Percentiles rank a stretch among this genome's conserved stretches.
Evolutionary conservation across 2,797 vertebrate genomes (phyloP).

Genomic region (Microhierax caerulescens): DNA sequence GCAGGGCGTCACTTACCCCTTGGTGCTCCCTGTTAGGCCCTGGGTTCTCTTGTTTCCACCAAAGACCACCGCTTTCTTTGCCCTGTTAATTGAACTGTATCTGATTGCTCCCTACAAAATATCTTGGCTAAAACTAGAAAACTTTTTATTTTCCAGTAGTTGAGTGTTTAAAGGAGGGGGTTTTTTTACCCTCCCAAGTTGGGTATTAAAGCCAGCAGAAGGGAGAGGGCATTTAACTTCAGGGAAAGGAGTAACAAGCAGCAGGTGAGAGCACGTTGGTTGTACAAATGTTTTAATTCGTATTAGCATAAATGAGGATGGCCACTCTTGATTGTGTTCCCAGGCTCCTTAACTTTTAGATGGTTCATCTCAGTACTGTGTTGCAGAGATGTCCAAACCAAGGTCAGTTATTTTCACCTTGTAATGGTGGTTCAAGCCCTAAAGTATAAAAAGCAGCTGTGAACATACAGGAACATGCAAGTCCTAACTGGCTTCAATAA

Average conservation of each 20-base stretch:
- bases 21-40: not conserved
- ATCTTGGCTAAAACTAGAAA: not conserved
- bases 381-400: not conserved
- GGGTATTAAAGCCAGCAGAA: not conserved
- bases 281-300: not conserved
- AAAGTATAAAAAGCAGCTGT: not conserved
- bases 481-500: not conserved
- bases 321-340: not conserved
- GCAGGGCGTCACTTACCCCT: not conserved
- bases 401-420: not conserved
- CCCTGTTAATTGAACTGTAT: not conserved
- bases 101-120: not conserved
- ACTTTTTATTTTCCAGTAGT: not conserved
- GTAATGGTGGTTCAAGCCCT: not conserved
- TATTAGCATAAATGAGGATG: not conserved
- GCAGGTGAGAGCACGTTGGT: not conserved
- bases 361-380: not conserved
- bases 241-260: not conserved
- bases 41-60: not conserved
- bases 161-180: not conserved
- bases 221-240: not conserved
- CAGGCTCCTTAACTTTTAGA: not conserved
- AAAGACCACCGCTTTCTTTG: not conserved
- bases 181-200: not conserved
- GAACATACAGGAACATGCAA: rapidly evolving